phyloP scores from a whole-genome alignment of 2,797 vertebrate genomes.

The Decapterus maruadsi region DNA sequence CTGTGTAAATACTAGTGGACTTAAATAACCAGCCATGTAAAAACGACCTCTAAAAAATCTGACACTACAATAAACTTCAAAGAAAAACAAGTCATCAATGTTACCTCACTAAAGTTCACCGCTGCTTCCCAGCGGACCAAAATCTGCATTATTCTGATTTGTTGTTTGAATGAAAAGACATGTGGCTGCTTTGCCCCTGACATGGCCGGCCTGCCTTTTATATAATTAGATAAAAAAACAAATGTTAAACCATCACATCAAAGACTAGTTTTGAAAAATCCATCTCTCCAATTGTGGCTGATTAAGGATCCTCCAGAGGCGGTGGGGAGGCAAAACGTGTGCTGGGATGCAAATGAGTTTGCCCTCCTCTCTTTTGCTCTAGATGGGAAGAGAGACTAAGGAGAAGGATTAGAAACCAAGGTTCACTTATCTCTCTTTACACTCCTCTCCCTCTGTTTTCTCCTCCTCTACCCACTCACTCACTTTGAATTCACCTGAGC shows the following conservation, averaged over 20 bases:
- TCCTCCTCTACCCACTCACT: slow-evolving; percentile 37
- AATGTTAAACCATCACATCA: slow-evolving; percentile 77
- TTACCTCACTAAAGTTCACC: slow-evolving; percentile 38
- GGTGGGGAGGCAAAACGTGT: slow-evolving; percentile 50
- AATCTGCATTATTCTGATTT: slow-evolving; percentile 51
- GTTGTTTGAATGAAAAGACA: slow-evolving; percentile 46
- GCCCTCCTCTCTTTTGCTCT: slow-evolving; percentile 42
- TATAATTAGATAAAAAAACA: slow-evolving; percentile 74
- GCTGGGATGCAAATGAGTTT: slow-evolving; percentile 63
- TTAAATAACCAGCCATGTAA: slow-evolving; percentile 30
- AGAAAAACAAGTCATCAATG: slow-evolving; percentile 6
- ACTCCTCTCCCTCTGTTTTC: slow-evolving; percentile 32
- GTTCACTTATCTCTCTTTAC: slow-evolving; percentile 41
- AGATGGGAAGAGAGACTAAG: slow-evolving; percentile 47
- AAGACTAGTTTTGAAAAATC: slow-evolving; percentile 77
- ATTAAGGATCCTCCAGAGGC: slow-evolving; percentile 73
- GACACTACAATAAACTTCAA: slow-evolving; percentile 29
- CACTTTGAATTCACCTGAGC: slow-evolving; percentile 33
- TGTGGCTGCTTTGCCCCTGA: slow-evolving; percentile 45
- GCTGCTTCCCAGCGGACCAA: slow-evolving; percentile 31
- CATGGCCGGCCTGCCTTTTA: slow-evolving; percentile 58
- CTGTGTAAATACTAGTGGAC: slow-evolving; percentile 3
- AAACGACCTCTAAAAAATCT: not conserved
- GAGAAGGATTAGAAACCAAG: slow-evolving; percentile 51
- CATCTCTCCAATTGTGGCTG: slow-evolving; percentile 75